Base-by-base conservation (phyloP, 2,797 vertebrate genomes). In the Acanthurus lineatus region DNA sequence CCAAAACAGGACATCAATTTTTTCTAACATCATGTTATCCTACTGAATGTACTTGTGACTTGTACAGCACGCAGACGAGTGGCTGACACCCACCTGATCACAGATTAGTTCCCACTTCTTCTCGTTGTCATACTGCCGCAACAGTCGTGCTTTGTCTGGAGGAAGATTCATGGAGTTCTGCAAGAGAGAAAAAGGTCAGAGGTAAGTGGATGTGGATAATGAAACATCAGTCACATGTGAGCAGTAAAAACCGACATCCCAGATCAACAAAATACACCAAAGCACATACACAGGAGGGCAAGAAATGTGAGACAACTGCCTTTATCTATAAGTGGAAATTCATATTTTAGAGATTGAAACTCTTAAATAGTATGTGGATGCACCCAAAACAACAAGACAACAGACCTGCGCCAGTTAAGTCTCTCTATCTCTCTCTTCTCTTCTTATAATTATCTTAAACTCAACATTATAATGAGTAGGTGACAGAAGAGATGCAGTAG, bases 71-170 rank as follows among this genome's bases (percentile, higher is more conserved):
- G 32, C 12, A 58, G 7, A 67, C 12, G 7, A 79, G 45, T 42
- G n/a, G 64, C 20, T 19, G 70, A 54, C 22, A 42, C 89, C 70
- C 93, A 99, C 98, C 97, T 99, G 98, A 90, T 99, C 98, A 53
- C 98, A 99, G 89, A 99, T 97, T 77, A 99, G 96, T 79, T 99
- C 98, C 98, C 98, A 99, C 91, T 99, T 99, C 94, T 99, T 99
- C 93, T 99, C 97, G 9, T 97, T 99, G 94, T 99, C 98, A 12
- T 99, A 99, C 89, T 99, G 98, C 9, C 97, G 94, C 86, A 99
- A 93, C 52, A 99, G 94, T 79, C 97, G 95, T 19, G 97, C 98
- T 93, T 99, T 99, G 94, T 99, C 98, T 14, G 98, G 98, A 17
- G 98, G 98, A 88, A 99, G 94, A 93, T 99, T 99, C 98, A 99